Evolutionary conservation across 2,888 invertebrate genomes (phyloP), one percentile per base, ranked within the genome.

Genomic region (Eubasilissa splendida): DNA sequence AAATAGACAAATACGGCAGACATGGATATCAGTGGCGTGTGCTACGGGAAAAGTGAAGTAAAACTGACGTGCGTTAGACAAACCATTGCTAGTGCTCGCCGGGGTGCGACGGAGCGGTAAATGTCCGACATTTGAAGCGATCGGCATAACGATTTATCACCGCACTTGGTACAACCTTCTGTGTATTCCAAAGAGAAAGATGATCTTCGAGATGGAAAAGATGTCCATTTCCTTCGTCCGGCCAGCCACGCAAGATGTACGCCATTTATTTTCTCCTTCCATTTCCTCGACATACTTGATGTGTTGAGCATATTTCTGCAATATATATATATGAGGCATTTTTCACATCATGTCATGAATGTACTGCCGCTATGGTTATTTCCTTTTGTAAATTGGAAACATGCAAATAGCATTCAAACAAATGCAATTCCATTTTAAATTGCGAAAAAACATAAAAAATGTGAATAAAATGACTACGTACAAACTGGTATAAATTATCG

Each of bases 221-320:
- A 70, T 70, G 70, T 70, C 31, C 70, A 70, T 70, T 53, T 70
- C 70, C 53, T 53, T 3, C 31, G 22, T 70, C 70, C 70, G 70
- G 70, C n/a, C 8, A 53, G 22, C n/a, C 12, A 42, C 3, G 42
- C 22, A 11, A 65, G 3, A 7, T 22, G 52, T 22, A 33, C 9
- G 50, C 31, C 77, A 71, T 78, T 78, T 78, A 60, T 78, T 60
- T 53, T 60, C 59, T 59, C 71, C 54, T 71, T 78, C 59, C 77
- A 78, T 78, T 78, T 78, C 77, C 77, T 71, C 68, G 68, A 9
- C 53, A 52, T 53, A 8, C 52, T 14, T 53, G 70, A 53, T 53
- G 53, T 70, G 70, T 53, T 14, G 22, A 66, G 10, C 70, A n/a
- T 52, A 70, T 52, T 70, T 70, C n/a, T 70, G 31, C 12, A 8